These are phyloP conservation scores for Helarctos malayanus DNA, from an alignment of 2,797 vertebrate species.

Conservation along the genomic window DNA sequence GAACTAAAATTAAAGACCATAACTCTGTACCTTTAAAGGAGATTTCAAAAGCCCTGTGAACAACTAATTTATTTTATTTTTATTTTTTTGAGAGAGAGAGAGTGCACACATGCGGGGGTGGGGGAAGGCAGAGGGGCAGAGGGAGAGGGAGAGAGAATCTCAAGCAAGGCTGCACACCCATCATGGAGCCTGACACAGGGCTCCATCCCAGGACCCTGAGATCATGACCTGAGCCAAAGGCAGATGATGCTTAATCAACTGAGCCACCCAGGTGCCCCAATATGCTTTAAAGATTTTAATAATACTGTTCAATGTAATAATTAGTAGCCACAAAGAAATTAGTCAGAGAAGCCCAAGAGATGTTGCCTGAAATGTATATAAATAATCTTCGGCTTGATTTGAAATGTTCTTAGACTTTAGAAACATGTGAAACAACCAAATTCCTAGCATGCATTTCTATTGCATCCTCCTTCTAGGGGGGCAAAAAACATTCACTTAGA, in stretches of 20 bases:
- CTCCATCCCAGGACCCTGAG: neutral
- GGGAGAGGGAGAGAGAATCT: neutral
- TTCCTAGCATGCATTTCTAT: conserved; percentile 3
- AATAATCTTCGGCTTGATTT: neutral
- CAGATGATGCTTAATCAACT: neutral
- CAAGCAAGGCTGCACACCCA: neutral
- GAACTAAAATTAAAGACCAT: neutral
- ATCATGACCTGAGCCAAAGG: neutral
- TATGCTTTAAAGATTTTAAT: conserved; percentile 61
- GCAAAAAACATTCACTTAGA: neutral
- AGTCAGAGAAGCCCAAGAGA: conserved; percentile 38
- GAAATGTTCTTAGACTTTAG: conserved; percentile 33
- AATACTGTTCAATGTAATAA: conserved; percentile 70
- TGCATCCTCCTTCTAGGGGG: neutral
- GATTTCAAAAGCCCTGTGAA: neutral
- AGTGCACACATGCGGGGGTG: neutral
- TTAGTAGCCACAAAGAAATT: conserved; percentile 67
- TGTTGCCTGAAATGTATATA: conserved; percentile 67
- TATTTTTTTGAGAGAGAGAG: neutral
- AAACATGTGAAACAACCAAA: neutral
- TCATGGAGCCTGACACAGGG: neutral
- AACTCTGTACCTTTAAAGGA: neutral
- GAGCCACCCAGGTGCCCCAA: neutral
- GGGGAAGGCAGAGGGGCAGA: neutral
- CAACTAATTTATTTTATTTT: neutral